Base-by-base conservation (phyloP, 2,113 vertebrate genomes). In the Rhinopithecus roxellana region DNA sequence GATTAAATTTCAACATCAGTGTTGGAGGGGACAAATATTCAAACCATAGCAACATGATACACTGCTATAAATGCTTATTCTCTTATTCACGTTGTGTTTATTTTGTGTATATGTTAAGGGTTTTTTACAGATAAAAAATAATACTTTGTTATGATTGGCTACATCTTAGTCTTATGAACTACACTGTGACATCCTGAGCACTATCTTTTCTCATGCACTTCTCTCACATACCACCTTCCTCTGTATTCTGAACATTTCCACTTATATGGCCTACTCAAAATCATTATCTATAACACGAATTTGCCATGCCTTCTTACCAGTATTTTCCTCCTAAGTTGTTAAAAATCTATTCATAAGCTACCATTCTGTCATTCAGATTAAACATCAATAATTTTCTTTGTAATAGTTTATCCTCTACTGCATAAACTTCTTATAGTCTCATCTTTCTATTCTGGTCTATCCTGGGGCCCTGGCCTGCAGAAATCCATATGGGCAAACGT, bases 361-460 rank as follows among this genome's bases (percentile, higher is more conserved):
- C 16, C 79, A 85, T 67, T 82, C 57, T 45, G 20, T 89, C 89
- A 96, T 52, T 6, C 45, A 48, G 38, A 69, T 70, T 75, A 77
- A 70, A 87, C 22, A 38, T 57, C 48, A 61, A 89, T 45, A 93
- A 95, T 92, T 87, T 95, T 23, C 52, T 94, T 77, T 85, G 40
- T 72, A 64, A 52, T 86, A 85, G 91, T 89, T 70, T 75, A 89
- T 14, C 22, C 35, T 23, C 52, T 96, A 7, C 61, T 80, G 18
- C 16, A 30, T 92, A 83, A 79, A 90, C 22, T 87, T 77, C 14
- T 1, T 22, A 25, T n/a, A 59, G 38, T 14, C 16, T 80, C 40
- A 14, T 78, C 70, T 67, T 7, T 12, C 55, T 74, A 55, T 18
- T 5, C 17, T 89, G 11, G 20, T 40, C 17, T 95, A 2, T 80